Conservation (phyloP, 2,888 invertebrate genomes). For the Liopterus haemorrhoidalis region DNA sequence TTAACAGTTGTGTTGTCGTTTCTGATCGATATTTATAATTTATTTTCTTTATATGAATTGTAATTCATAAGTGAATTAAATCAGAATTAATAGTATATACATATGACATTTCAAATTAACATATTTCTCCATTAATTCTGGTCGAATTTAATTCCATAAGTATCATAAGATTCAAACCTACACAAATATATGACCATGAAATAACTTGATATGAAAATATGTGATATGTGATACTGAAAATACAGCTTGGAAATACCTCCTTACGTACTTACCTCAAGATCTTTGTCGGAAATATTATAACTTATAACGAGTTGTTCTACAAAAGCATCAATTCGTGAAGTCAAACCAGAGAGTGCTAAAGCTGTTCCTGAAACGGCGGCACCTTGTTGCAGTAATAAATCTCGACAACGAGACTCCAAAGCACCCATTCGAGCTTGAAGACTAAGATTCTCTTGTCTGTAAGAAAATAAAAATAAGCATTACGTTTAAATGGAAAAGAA, state of each 20-base stretch:
- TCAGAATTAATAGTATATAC: too few species aligned
- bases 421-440: conserved; percentile 60
- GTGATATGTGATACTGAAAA: neutral
- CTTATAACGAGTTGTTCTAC: conserved; percentile 67
- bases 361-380: conserved; percentile 64
- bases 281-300: conserved; percentile 68
- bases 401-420: conserved; percentile 57
- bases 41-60: too few species aligned
- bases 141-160: too few species aligned
- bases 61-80: too few species aligned
- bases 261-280: conserved; percentile 56
- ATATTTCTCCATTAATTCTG: too few species aligned
- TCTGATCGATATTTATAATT: too few species aligned
- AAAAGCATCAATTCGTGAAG: conserved; percentile 61
- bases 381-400: conserved; percentile 61
- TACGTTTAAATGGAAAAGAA: neutral
- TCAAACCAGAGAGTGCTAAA: conserved; percentile 62
- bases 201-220: neutral
- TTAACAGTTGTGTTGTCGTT: too few species aligned
- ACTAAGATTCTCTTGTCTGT: conserved; percentile 44
- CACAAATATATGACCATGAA: too few species aligned
- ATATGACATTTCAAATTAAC: too few species aligned
- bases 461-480: neutral
- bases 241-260: conserved; percentile 1
- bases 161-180: too few species aligned